A percentile compares a stretch with the other conserved stretches of the same genome.
Evolutionary conservation across 2,113 vertebrate genomes (phyloP).

Genomic region (Crotalus horridus): DNA sequence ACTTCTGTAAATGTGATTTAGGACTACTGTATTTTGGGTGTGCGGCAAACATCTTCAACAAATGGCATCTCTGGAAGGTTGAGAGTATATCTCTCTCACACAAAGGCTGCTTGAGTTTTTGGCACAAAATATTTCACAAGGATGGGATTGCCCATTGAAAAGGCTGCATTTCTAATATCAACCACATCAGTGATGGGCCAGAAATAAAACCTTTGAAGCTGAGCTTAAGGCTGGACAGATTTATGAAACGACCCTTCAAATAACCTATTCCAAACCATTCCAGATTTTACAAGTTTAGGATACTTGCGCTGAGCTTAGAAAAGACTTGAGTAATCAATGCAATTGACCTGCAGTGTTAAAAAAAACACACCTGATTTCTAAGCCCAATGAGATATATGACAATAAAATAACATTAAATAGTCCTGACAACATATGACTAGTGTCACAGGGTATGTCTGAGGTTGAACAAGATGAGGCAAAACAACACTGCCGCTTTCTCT

Average conservation of each 20-base stretch:
- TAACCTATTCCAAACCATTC: background rate
- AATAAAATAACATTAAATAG: background rate
- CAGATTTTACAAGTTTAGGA: background rate
- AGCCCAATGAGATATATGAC: background rate
- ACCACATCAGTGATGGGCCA: background rate
- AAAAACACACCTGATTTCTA: background rate
- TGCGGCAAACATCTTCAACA: background rate
- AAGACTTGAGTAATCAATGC: background rate
- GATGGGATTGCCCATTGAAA: background rate
- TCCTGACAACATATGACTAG: background rate
- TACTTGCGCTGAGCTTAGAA: background rate
- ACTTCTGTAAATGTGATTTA: background rate
- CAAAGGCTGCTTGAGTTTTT: background rate
- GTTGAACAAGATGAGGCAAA: background rate
- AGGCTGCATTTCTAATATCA: background rate
- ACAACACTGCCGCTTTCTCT: background rate
- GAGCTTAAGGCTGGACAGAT: background rate
- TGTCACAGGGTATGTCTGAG: background rate
- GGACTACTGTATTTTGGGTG: background rate
- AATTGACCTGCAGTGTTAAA: background rate
- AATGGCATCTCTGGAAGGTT: background rate
- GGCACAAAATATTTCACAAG: background rate
- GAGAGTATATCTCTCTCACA: background rate
- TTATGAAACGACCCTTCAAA: background rate
- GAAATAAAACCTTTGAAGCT: background rate